These are phyloP conservation scores for Tricholaema leucomelas DNA, from an alignment of 2,113 vertebrate species.

Conservation along the genomic window DNA sequence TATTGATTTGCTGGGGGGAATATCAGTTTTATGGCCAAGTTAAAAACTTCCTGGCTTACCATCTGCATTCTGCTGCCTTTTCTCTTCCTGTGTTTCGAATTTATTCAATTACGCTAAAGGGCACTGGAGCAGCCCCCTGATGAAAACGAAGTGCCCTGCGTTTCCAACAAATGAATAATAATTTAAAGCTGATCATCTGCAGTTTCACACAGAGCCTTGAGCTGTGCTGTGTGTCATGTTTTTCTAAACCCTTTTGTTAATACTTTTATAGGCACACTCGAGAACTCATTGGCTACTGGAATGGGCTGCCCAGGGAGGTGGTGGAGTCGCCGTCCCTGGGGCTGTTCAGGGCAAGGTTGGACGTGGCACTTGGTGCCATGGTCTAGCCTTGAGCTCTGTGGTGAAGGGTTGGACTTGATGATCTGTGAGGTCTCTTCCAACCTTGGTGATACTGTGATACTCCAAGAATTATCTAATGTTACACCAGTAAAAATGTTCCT, in stretches of 20 bases:
- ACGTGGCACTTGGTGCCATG: no score
- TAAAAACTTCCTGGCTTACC: background rate
- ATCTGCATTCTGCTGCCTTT: background rate
- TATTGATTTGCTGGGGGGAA: background rate
- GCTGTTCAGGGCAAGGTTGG: no score
- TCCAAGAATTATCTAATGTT: conserved; percentile 14
- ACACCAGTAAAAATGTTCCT: background rate
- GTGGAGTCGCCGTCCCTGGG: no score
- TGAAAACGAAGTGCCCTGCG: background rate
- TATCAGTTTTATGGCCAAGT: background rate
- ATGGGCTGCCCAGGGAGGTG: no score
- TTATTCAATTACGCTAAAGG: background rate
- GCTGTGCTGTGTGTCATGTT: background rate
- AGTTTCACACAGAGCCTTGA: background rate
- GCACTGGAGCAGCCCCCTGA: background rate
- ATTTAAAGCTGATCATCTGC: background rate
- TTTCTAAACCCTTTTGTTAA: background rate
- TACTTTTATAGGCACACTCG: background rate
- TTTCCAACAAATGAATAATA: background rate
- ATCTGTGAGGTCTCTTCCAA: no score
- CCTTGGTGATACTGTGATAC: no score
- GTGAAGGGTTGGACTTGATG: no score
- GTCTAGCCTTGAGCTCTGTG: no score
- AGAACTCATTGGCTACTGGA: no score
- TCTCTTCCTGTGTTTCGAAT: background rate